These are phyloP conservation scores for Melanophora roralis DNA, from an alignment of 2,888 invertebrate genomes.

Conservation along the genomic window DNA sequence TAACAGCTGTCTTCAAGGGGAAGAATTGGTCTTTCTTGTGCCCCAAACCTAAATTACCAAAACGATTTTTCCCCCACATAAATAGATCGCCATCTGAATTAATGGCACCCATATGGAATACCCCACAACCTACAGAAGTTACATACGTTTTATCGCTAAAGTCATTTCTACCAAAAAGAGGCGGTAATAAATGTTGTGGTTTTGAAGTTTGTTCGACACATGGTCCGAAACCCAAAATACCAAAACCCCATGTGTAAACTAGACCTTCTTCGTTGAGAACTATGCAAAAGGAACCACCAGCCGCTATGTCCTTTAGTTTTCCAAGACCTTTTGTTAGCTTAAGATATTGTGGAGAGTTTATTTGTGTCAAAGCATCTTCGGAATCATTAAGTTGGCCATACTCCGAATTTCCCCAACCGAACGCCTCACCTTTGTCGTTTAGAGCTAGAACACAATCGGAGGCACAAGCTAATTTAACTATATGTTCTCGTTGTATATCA, in stretches of 20 bases:
- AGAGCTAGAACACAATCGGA: constrained; percentile 94
- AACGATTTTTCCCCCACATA: constrained; percentile 93
- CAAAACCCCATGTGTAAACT: constrained; percentile 96
- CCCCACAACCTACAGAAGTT: constrained; percentile 83
- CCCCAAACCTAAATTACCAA: constrained; percentile 90
- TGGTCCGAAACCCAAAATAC: constrained; percentile 93
- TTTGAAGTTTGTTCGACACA: constrained; percentile 81
- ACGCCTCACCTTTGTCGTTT: constrained; percentile 92
- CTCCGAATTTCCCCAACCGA: constrained; percentile 98
- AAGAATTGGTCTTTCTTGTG: constrained; percentile 89
- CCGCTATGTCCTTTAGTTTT: constrained; percentile 86
- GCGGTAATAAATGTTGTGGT: constrained; percentile 86
- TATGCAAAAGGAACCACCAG: constrained; percentile 92
- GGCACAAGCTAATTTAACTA: constrained; percentile 87
- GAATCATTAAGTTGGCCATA: constrained; percentile 85
- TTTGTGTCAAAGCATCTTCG: constrained; percentile 79
- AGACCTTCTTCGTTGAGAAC: constrained; percentile 89
- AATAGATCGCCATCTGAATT: constrained; percentile 90
- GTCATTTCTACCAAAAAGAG: constrained; percentile 91
- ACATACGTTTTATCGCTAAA: constrained; percentile 85
- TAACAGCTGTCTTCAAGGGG: constrained; percentile 89
- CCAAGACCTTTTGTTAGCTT: constrained; percentile 83
- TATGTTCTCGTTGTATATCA: constrained; percentile 88
- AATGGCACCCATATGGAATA: constrained; percentile 88
- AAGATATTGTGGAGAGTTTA: constrained; percentile 84